These are phyloP conservation scores for Heterodera carotae DNA, from an alignment of 1,140 invertebrate genomes.

Conservation along the genomic window DNA sequence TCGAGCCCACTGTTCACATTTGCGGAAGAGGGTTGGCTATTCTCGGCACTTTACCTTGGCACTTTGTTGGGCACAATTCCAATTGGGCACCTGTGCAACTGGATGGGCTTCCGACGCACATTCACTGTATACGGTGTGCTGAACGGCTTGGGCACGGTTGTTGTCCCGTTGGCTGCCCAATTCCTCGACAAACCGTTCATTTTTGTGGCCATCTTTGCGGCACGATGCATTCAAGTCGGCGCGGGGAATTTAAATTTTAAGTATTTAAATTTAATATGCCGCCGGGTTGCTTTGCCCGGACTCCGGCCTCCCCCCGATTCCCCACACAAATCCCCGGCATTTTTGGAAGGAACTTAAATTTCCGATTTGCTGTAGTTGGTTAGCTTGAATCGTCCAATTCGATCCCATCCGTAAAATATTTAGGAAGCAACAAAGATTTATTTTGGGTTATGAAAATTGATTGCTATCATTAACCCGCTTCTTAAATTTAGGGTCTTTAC, in stretches of 20 bases:
- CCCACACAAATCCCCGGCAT: no score
- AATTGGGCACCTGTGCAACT: not conserved
- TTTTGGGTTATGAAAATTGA: no score
- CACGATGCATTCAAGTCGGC: not conserved
- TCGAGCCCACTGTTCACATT: slow-evolving; percentile 1
- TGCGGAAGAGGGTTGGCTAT: slow-evolving; percentile 1
- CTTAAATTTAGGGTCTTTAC: not conserved
- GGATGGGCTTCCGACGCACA: not conserved
- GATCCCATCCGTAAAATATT: no score
- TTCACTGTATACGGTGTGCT: slow-evolving; percentile 4
- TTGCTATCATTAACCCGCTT: no score
- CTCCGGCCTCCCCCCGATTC: no score
- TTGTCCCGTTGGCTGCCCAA: not conserved
- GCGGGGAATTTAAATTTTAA: not conserved
- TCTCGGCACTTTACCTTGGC: slow-evolving; percentile 1
- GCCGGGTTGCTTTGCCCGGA: no score
- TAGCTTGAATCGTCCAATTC: no score
- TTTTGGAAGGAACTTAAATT: not conserved
- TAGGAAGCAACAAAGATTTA: no score
- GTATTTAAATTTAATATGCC: not conserved
- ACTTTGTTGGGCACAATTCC: not conserved
- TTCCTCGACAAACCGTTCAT: not conserved
- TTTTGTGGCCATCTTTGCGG: not conserved
- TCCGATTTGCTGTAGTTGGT: no score
- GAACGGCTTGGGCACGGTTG: slow-evolving; percentile 1